Base-by-base conservation (phyloP, 2,797 vertebrate genomes). In the Mus caroli region DNA sequence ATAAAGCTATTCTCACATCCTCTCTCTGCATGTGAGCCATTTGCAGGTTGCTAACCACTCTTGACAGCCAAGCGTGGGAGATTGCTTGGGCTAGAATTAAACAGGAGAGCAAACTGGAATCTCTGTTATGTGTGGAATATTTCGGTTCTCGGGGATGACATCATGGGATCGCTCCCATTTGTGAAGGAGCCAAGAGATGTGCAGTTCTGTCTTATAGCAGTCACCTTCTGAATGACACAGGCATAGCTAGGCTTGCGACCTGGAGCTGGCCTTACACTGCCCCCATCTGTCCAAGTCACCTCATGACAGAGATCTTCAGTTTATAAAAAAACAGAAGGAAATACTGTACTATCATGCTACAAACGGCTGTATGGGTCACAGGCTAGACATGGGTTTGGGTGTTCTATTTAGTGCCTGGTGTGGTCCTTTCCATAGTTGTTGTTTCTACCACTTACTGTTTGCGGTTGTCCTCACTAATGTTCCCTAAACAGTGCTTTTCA, bases 1-100 rank as follows among this genome's bases (percentile, higher is more conserved):
- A 52, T 22, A 92, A 82, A 88, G 91, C 56, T 88, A 75, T 0
- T 94, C 46, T 97, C 76, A 8, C 28, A 92, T 84, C 92, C 10
- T 93, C n/a, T 92, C 0, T 75, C 82, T 95, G 28, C 79, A 9
- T 40, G 15, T 20, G 89, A 85, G 4, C 76, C 6, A 26, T 37
- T 95, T 76, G 20, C 60, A 92, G 88, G 90, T 96, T 92, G 78
- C 64, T 64, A 84, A 64, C 94, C 87, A 92, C 95, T 95, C 26
- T 88, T n/a, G 88, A 90, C 52, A 87, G 67, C 20, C 90, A 28
- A n/a, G 31, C 64, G 40, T 87, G n/a, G 62, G 34, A 76, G 17
- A 75, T 62, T 94, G 88, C 97, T 96, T 77, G 94, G 14, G 93
- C 83, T 92, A n/a, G 58, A 89, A 92, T 96, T 93, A 90, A 94